phyloP scores from a whole-genome alignment of 2,888 invertebrate genomes.

The Gari tellinella region DNA sequence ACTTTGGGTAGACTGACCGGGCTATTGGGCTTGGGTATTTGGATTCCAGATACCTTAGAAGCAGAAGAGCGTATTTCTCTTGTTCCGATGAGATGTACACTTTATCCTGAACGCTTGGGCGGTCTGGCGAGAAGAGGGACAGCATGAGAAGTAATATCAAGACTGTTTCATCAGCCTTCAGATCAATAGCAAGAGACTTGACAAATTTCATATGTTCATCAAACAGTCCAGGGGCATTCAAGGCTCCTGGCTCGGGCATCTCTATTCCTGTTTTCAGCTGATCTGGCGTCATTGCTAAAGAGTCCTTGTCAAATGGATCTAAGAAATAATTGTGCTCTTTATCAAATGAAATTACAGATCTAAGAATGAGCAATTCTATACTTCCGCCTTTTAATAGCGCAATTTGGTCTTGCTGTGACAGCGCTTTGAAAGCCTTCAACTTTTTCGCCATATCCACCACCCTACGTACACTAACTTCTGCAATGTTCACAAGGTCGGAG shows the following conservation, averaged over 20 bases:
- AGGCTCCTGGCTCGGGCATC: constrained; percentile 83
- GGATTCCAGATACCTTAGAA: constrained; percentile 82
- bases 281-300: constrained; percentile 92
- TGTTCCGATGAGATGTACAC: constrained; percentile 81
- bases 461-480: constrained; percentile 89
- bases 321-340: constrained; percentile 95
- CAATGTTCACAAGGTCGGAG: constrained; percentile 84
- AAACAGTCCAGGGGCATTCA: constrained; percentile 75
- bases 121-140: constrained; percentile 93
- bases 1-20: constrained; percentile 81
- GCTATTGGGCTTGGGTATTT: constrained; percentile 77
- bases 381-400: constrained; percentile 96
- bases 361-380: constrained; percentile 97
- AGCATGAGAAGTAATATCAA: constrained; percentile 97
- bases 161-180: constrained; percentile 94
- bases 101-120: constrained; percentile 88
- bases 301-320: constrained; percentile 84
- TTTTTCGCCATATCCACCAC: constrained; percentile 88
- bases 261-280: constrained; percentile 91
- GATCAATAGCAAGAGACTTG: constrained; percentile 90
- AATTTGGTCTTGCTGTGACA: constrained; percentile 98
- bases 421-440: constrained; percentile 92
- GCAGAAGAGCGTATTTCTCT: constrained; percentile 83
- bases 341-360: constrained; percentile 97
- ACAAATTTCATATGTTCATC: constrained; percentile 84